Evolutionary conservation across 1,140 invertebrate genomes (phyloP).

Genomic region (Dreissena polymorpha): DNA sequence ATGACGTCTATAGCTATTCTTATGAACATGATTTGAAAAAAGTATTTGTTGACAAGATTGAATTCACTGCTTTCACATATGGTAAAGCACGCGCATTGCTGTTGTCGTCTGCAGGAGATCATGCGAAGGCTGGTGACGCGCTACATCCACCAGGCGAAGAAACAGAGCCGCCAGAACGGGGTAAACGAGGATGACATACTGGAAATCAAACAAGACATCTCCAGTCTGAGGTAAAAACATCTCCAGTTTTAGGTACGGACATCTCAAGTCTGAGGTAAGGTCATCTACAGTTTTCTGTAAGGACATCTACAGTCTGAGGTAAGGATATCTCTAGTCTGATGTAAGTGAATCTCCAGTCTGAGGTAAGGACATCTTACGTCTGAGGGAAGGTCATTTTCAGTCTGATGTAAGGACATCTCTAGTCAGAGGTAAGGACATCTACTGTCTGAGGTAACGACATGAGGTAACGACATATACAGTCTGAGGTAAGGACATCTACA

Average conservation of each 20-base stretch:
- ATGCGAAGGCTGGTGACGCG: slow-evolving; percentile 82
- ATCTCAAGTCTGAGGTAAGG: too few relatives aligned
- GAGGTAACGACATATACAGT: slow-evolving; percentile 76
- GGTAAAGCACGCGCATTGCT: background rate
- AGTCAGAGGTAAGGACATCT: too few relatives aligned
- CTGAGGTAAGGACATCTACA: too few relatives aligned
- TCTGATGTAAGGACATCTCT: slow-evolving; percentile 78
- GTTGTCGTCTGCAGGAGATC: slow-evolving; percentile 78
- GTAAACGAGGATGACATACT: slow-evolving; percentile 84
- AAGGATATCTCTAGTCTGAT: background rate
- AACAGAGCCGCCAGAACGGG: slow-evolving; percentile 82
- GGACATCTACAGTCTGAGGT: slow-evolving; percentile 84
- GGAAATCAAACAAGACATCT: slow-evolving; percentile 84
- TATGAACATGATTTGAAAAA: too few relatives aligned
- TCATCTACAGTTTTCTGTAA: too few relatives aligned
- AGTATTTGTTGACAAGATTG: too few relatives aligned
- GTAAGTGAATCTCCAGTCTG: too few relatives aligned
- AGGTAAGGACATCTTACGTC: too few relatives aligned
- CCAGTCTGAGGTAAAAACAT: slow-evolving; percentile 81
- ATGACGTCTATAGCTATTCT: too few relatives aligned
- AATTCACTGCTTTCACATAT: too few relatives aligned
- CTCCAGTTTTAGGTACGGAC: too few relatives aligned
- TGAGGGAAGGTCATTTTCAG: slow-evolving; percentile 84
- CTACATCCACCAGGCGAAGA: slow-evolving; percentile 82
- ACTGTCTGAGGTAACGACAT: too few relatives aligned